Evolutionary conservation across 2,888 invertebrate species (phyloP).

Genomic region (Heliconius charithonia): DNA sequence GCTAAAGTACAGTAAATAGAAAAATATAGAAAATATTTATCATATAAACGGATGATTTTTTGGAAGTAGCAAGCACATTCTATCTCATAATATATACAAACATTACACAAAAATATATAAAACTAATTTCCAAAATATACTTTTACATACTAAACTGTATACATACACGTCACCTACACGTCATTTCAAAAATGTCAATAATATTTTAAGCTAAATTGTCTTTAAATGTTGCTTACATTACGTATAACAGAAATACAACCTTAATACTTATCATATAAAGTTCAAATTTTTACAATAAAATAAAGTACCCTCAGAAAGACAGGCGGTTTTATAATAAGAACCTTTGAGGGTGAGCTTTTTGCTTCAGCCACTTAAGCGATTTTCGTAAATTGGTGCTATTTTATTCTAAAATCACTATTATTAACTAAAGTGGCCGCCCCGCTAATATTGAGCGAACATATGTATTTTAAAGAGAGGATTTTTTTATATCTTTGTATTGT

Average conservation of each 20-base stretch:
- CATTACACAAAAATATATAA: no score
- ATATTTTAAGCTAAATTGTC: background rate
- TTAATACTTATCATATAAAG: background rate
- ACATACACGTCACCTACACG: background rate
- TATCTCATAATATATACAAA: no score
- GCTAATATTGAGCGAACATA: slow-evolving; percentile 10
- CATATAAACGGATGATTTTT: no score
- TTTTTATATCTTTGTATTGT: no score
- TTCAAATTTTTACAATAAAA: background rate
- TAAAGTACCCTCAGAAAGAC: slow-evolving; percentile 1
- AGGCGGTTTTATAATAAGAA: slow-evolving; percentile 60
- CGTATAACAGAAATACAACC: background rate
- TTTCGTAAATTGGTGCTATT: slow-evolving; percentile 40
- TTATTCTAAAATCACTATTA: slow-evolving; percentile 31
- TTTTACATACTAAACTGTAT: no score
- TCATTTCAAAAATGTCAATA: background rate
- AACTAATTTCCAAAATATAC: no score
- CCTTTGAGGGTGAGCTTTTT: slow-evolving; percentile 47
- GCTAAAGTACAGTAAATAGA: no score
- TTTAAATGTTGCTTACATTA: background rate
- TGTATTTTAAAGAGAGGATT: background rate
- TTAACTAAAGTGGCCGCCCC: slow-evolving; percentile 18
- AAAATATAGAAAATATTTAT: no score
- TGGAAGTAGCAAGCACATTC: no score
- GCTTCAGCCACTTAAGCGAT: slow-evolving; percentile 50